Conservation (phyloP, 2,888 invertebrate species). For the Dugesia japonica region DNA sequence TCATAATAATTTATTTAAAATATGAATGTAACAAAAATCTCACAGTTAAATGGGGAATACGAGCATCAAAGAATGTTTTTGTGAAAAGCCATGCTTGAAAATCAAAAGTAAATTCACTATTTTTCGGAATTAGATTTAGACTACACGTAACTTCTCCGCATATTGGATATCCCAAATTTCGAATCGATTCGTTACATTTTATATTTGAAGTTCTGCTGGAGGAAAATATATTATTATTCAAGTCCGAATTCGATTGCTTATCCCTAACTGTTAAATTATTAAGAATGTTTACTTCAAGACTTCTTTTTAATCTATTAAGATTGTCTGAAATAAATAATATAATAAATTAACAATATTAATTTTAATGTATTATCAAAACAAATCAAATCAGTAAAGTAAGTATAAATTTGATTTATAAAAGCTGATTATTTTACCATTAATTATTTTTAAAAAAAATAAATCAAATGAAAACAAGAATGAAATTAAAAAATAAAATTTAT, state of each 20-base stretch:
- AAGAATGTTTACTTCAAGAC: neutral
- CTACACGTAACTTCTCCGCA: neutral
- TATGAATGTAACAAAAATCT: neutral
- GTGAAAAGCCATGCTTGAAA: neutral
- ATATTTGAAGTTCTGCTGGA: neutral
- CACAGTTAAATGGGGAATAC: neutral
- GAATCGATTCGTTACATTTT: neutral
- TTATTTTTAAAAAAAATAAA: no score
- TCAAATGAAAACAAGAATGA: no score
- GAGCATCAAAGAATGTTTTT: conserved; percentile 4
- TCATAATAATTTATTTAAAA: no score
- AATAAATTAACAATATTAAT: no score
- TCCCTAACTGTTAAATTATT: neutral
- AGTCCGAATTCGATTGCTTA: neutral
- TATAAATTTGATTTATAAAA: no score
- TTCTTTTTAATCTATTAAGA: neutral
- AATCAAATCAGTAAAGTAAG: no score
- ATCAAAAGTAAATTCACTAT: conserved; percentile 6
- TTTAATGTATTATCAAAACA: no score
- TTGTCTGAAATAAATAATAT: neutral
- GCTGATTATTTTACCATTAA: no score
- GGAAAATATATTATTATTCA: neutral
- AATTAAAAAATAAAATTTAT: no score
- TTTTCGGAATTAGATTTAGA: neutral
- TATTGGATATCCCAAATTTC: neutral